Conservation (phyloP, 2,797 vertebrate species). For the Lepus oiostolus region DNA sequence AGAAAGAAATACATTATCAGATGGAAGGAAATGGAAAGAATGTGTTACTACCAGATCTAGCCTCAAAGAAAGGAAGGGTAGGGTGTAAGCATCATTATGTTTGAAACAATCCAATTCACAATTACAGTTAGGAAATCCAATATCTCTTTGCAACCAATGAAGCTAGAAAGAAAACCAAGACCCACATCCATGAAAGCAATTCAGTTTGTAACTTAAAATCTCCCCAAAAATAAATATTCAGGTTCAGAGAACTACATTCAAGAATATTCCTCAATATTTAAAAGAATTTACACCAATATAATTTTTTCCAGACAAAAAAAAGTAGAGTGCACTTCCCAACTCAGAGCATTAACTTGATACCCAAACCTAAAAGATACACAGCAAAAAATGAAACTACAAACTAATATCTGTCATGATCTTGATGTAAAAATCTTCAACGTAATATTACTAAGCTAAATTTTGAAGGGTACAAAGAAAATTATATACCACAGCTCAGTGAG, state of each 20-base stretch:
- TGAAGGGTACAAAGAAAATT: constrained; percentile 11
- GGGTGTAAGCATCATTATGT: too few relatives aligned
- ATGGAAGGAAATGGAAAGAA: too few relatives aligned
- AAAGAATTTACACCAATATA: background rate
- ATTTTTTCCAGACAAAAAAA: background rate
- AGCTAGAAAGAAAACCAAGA: constrained; percentile 24
- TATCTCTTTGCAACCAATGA: background rate
- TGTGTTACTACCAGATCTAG: too few relatives aligned
- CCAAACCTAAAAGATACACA: background rate
- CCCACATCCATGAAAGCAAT: background rate
- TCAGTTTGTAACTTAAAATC: background rate
- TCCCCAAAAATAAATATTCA: background rate
- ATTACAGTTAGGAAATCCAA: constrained; percentile 23
- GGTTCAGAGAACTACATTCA: background rate
- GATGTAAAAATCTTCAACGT: background rate
- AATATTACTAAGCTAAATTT: background rate
- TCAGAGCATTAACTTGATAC: background rate
- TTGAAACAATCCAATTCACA: background rate
- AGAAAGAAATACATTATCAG: too few relatives aligned
- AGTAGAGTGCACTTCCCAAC: background rate
- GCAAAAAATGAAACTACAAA: background rate
- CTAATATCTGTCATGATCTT: background rate
- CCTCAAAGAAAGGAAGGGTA: too few relatives aligned
- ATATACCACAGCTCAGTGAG: background rate
- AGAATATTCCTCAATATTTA: constrained; percentile 4